A percentile compares a stretch with the other conserved stretches of the same genome.
phyloP scores from a whole-genome alignment of 2,113 vertebrate genomes.

The Pteruthius melanotis region DNA sequence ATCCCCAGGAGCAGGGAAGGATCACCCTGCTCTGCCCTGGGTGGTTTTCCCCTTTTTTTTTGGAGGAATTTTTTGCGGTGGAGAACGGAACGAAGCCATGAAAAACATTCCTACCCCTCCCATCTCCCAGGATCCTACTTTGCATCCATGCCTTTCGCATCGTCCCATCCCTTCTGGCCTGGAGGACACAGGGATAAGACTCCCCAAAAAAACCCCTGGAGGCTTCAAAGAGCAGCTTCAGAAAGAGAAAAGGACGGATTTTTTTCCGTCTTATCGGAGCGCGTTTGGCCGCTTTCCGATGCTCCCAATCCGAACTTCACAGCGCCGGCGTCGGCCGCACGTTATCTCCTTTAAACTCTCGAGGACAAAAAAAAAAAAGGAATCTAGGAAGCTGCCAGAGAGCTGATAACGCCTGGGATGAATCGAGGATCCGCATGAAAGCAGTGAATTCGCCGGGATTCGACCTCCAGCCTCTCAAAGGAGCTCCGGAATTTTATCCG shows the following conservation, averaged over 20 bases:
- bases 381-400: not conserved
- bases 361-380: fast-evolving
- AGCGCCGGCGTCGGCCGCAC: fast-evolving
- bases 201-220: not conserved
- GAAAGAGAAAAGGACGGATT: not conserved
- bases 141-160: not conserved
- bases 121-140: fast-evolving
- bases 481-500: not conserved
- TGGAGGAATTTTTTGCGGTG: fast-evolving
- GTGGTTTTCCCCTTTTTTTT: not conserved
- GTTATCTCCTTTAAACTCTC: not conserved
- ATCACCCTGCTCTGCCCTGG: not conserved
- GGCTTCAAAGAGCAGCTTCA: not conserved
- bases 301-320: not conserved
- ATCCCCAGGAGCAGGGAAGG: not conserved
- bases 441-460: not conserved
- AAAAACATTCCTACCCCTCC: not conserved
- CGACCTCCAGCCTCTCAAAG: not conserved
- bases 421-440: not conserved
- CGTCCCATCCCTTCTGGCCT: not conserved
- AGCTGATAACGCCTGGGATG: not conserved
- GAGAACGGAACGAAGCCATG: fast-evolving
- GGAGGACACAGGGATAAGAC: not conserved
- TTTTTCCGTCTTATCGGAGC: not conserved
- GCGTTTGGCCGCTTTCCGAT: fast-evolving